Conservation (phyloP, 2,888 invertebrate species). For the Cheilosia vernalis region DNA sequence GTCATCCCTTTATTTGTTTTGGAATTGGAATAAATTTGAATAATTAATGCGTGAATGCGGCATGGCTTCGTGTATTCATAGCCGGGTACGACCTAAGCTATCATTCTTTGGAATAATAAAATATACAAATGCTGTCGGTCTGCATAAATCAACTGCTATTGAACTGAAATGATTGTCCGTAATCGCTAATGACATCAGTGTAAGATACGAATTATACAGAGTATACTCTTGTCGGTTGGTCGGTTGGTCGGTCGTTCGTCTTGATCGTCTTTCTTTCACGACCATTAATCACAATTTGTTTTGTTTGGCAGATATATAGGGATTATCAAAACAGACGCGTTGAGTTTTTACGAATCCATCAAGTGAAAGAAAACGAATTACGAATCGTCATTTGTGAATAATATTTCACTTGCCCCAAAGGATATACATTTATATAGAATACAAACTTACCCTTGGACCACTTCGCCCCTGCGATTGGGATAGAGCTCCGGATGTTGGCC, state of each 20-base stretch:
- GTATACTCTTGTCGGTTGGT: neutral
- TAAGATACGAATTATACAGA: constrained; percentile 26
- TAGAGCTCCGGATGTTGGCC: constrained; percentile 97
- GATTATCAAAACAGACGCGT: constrained; percentile 23
- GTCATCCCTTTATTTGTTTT: constrained; percentile 62
- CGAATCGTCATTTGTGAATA: constrained; percentile 12
- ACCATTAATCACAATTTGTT: constrained; percentile 53
- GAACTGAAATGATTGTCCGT: constrained; percentile 53
- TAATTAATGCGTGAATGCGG: constrained; percentile 49
- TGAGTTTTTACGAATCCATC: constrained; percentile 21
- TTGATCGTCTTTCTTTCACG: neutral
- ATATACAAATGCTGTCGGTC: constrained; percentile 57
- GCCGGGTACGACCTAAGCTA: constrained; percentile 3
- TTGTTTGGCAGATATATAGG: constrained; percentile 7
- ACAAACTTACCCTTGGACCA: constrained; percentile 89
- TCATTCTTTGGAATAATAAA: constrained; percentile 35
- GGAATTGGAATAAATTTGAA: constrained; percentile 61
- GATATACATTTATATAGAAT: too few relatives aligned
- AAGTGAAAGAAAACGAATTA: constrained; percentile 6
- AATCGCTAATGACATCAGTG: constrained; percentile 57
- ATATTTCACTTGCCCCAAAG: neutral
- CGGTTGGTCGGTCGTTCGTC: neutral
- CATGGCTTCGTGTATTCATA: neutral
- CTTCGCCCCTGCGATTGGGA: constrained; percentile 94
- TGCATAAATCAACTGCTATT: constrained; percentile 58